phyloP scores from a whole-genome alignment of 2,888 invertebrate species.

The Pimpla rufipes region DNA sequence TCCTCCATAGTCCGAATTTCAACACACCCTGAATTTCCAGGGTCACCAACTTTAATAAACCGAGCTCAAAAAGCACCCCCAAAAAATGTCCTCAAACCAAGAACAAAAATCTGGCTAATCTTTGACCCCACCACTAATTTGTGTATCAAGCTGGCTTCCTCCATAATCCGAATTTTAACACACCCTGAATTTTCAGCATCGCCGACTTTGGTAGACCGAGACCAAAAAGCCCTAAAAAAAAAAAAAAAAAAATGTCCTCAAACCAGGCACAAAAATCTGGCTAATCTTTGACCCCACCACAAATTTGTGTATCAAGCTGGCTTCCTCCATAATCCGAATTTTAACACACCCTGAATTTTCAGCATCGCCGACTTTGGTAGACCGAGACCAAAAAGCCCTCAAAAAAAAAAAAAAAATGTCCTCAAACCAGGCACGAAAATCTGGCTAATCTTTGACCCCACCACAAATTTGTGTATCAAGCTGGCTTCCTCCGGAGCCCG shows the following conservation, averaged over 20 bases:
- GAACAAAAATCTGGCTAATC: not conserved
- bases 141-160: not conserved
- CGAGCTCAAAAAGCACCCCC: no score
- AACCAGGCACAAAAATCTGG: not conserved
- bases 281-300: not conserved
- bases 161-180: not conserved
- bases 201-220: no score
- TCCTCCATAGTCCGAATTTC: not conserved
- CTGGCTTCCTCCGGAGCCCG: not conserved
- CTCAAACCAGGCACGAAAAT: not conserved
- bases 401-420: no score
- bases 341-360: no score
- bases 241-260: no score
- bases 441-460: not conserved
- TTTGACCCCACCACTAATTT: not conserved
- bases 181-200: no score
- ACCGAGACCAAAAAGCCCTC: no score
- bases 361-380: not conserved
- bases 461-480: not conserved
- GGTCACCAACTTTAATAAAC: no score
- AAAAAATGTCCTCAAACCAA: no score
- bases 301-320: slow-evolving; percentile 1
- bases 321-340: not conserved
- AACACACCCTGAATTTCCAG: no score
- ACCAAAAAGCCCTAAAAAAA: no score